Evolutionary conservation across 2,888 invertebrate genomes (phyloP).

Genomic region (Hirtodrosophila cameraria): DNA sequence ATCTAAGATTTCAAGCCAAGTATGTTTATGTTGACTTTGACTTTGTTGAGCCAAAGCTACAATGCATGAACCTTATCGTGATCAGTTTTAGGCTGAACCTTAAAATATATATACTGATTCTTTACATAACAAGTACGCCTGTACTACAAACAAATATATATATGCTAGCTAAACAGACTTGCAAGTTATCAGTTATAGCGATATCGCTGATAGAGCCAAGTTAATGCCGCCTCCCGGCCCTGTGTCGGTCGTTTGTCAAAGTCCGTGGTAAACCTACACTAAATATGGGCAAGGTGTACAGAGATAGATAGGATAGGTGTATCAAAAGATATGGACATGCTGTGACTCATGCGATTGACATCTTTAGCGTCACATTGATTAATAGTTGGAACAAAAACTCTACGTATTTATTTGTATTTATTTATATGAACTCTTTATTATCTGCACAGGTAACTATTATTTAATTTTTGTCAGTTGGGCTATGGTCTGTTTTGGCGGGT

Average conservation of each 20-base stretch:
- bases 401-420: slow-evolving; percentile 6
- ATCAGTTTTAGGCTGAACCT: no score
- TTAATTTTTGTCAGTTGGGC: slow-evolving; percentile 2
- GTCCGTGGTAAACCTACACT: slow-evolving; percentile 37
- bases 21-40: no score
- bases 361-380: slow-evolving; percentile 55
- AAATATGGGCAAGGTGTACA: slow-evolving; percentile 45
- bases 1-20: no score
- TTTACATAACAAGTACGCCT: no score
- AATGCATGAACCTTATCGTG: no score
- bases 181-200: slow-evolving; percentile 44
- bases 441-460: background rate
- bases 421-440: slow-evolving; percentile 10
- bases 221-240: slow-evolving; percentile 33
- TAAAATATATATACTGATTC: no score
- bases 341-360: slow-evolving; percentile 47
- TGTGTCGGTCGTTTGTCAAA: slow-evolving; percentile 41
- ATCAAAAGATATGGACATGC: background rate
- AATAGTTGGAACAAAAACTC: slow-evolving; percentile 23
- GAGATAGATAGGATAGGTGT: slow-evolving; percentile 7
- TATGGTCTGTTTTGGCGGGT: background rate
- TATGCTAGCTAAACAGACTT: slow-evolving; percentile 33
- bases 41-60: no score
- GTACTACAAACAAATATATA: background rate
- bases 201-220: slow-evolving; percentile 36